Base-by-base conservation (phyloP, 2,797 vertebrate genomes). In the Xenopus petersii region DNA sequence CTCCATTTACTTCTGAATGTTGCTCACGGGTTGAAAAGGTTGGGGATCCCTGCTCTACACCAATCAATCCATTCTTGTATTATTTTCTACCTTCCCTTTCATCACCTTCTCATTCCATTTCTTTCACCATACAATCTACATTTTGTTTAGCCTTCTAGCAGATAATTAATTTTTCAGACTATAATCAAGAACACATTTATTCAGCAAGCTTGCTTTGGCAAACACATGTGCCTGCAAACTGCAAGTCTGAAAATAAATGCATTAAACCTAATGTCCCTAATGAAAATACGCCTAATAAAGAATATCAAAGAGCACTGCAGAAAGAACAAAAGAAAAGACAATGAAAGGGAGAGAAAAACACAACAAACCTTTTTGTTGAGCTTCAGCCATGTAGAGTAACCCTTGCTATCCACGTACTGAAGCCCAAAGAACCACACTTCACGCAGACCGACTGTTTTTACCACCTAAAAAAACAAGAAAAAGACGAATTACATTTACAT, bases 361-460 rank as follows among this genome's bases (percentile, higher is more conserved):
- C n/a, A 66, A 11, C 88, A 81, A 81, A 98, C 97, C 95, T 99
- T 99, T 88, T 98, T 99, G 84, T 98, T 98, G 80, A 98, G 90
- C 83, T 99, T 99, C 73, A 99, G 90, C 97, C 97, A 99, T 7
- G 97, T 98, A 82, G 88, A 92, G 84, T 98, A 99, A 71, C 96
- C 96, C 90, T 99, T 98, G 81, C 96, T 97, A 89, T 99, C 97
- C 79, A 94, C 91, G 54, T 99, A 99, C 83, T 99, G 97, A 1
- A 99, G 91, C 59, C 97, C 97, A 82, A 99, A 99, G 91, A 99
- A 99, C 97, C 97, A 99, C 51, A 98, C 95, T 85, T 99, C 96
- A 79, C 96, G 91, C 49, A 99, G 92, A 42, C 97, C 97, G 82
- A 99, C 96, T 0, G 97, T 99, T 90, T 98, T 99, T 81, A 99